Evolutionary conservation across 2,888 invertebrate genomes (phyloP).

Genomic region (Oligia latruncula): DNA sequence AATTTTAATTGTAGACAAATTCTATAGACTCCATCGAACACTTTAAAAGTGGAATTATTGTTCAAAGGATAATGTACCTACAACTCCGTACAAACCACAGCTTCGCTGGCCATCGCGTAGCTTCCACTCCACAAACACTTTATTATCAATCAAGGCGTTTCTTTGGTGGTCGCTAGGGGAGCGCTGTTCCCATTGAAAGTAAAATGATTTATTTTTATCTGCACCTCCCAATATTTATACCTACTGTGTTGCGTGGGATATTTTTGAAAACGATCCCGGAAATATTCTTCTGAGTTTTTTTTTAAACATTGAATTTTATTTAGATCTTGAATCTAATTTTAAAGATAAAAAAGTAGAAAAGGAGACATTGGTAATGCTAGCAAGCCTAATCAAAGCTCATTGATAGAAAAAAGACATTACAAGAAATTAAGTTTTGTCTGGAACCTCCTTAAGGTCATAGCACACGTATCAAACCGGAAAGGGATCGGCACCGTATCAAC

Average conservation of each 20-base stretch:
- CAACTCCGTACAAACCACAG: neutral
- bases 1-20: too few species aligned
- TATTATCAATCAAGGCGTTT: conserved; percentile 65
- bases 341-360: neutral
- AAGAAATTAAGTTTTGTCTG: neutral
- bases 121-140: conserved; percentile 33
- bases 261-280: conserved; percentile 4
- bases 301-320: neutral
- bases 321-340: neutral
- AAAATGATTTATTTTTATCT: conserved; percentile 68
- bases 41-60: neutral
- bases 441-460: neutral
- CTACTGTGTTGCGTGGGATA: conserved; percentile 12
- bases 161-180: conserved; percentile 63
- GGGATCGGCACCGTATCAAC: too few species aligned
- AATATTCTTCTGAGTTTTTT: neutral
- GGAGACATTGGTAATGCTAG: neutral
- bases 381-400: too few species aligned
- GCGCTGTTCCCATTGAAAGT: conserved; percentile 58
- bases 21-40: too few species aligned
- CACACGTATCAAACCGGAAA: too few species aligned
- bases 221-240: conserved; percentile 58
- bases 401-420: neutral
- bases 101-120: conserved; percentile 12
- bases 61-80: neutral